phyloP scores from a whole-genome alignment of 2,113 vertebrate genomes.

The Jacana jacana region DNA sequence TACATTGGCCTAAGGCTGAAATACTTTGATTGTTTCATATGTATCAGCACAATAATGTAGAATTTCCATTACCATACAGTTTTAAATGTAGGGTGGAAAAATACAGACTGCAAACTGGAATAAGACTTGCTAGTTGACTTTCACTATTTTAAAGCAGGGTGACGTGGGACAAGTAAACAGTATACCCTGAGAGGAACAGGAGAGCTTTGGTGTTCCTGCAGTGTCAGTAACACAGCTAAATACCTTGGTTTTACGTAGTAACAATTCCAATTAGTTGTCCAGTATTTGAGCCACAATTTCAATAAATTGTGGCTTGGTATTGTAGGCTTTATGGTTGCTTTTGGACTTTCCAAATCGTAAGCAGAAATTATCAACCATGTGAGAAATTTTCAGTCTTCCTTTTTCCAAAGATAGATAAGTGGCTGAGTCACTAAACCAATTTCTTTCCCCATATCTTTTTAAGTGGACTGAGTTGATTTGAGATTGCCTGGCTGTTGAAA shows the following conservation, averaged over 20 bases:
- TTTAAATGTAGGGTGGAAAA: slow-evolving; percentile 25
- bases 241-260: background rate
- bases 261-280: background rate
- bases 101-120: background rate
- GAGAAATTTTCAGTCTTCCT: background rate
- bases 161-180: background rate
- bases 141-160: background rate
- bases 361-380: background rate
- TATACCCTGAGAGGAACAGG: background rate
- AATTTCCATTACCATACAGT: background rate
- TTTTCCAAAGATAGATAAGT: background rate
- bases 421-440: background rate
- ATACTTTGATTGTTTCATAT: background rate
- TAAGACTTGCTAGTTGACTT: background rate
- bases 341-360: background rate
- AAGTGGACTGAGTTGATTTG: background rate
- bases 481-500: background rate
- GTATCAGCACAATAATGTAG: background rate
- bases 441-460: background rate
- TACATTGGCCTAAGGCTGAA: background rate
- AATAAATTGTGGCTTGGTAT: background rate
- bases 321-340: background rate
- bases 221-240: background rate
- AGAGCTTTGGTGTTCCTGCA: background rate
- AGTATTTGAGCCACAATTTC: background rate